Percentiles rank a stretch among this genome's conserved stretches.
phyloP scores from a whole-genome alignment of 2,113 vertebrate genomes.

The Esox niger region DNA sequence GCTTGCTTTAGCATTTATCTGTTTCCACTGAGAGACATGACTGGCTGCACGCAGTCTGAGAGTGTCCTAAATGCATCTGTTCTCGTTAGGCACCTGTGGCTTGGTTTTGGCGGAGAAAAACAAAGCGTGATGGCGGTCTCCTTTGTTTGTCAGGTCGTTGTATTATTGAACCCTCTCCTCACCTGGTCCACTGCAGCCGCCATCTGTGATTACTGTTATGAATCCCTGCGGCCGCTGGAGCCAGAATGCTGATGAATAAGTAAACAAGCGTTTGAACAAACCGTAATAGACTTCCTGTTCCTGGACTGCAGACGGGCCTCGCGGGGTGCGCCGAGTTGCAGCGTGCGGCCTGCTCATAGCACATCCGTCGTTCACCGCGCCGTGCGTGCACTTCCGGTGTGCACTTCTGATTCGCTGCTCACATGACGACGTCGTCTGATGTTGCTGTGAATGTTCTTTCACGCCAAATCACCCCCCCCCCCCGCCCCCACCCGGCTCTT shows the following conservation, averaged over 20 bases:
- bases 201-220: conserved; percentile 8
- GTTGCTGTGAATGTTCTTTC: no score
- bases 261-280: conserved; percentile 56
- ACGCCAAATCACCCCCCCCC: no score
- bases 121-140: conserved; percentile 57
- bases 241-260: conserved; percentile 67
- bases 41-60: conserved; percentile 18
- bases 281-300: conserved; percentile 54
- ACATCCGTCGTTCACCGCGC: no score
- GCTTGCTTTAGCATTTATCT: conserved; percentile 45
- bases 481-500: no score
- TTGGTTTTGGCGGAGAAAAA: conserved; percentile 51
- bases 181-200: no score
- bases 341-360: no score
- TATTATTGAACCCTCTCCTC: conserved; percentile 66
- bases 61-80: conserved; percentile 36
- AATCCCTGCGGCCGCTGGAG: conserved; percentile 52
- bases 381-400: no score
- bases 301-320: conserved; percentile 51
- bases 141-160: conserved; percentile 66
- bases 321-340: no score
- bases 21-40: conserved; percentile 12
- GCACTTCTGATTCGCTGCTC: not conserved
- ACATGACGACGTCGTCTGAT: not conserved
- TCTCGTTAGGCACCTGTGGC: conserved; percentile 57